Conservation (phyloP, 53 echinoderm and acorn worm genomes). For the Antedon mediterranea region DNA sequence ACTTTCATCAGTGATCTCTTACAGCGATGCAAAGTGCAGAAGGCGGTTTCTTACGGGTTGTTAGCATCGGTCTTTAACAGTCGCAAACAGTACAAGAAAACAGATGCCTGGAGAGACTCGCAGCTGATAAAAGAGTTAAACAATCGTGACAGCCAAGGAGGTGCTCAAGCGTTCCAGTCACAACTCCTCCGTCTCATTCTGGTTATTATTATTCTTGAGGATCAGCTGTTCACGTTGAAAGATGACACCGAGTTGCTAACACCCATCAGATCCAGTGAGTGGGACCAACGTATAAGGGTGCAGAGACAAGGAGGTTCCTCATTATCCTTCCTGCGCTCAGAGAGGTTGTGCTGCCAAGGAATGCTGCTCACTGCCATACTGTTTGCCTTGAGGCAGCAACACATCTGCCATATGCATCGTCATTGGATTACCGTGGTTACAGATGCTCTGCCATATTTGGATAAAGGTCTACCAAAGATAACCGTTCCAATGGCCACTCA, state of each 20-base stretch:
- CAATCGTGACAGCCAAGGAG: conserved; percentile 10
- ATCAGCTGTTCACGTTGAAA: conserved; percentile 71
- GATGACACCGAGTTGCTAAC: conserved; percentile 44
- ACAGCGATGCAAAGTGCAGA: conserved; percentile 85
- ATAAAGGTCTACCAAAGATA: conserved; percentile 65
- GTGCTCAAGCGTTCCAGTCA: conserved; percentile 89
- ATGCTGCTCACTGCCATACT: conserved; percentile 69
- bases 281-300: conserved; percentile 85
- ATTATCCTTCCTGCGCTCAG: conserved; percentile 60
- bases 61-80: conserved; percentile 85
- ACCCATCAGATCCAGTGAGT: conserved; percentile 27
- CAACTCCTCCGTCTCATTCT: conserved; percentile 74
- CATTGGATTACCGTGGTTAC: conserved; percentile 93
- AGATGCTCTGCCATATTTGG: conserved; percentile 69
- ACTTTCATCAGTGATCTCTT: conserved; percentile 91
- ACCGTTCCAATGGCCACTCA: conserved; percentile 77
- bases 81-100: conserved; percentile 11
- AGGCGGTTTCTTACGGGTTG: conserved; percentile 78
- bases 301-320: conserved; percentile 55
- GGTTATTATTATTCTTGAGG: conserved; percentile 86
- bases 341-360: conserved; percentile 71
- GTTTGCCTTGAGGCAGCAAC: conserved; percentile 82
- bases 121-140: not conserved
- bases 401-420: conserved; percentile 86
- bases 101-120: not conserved